Conservation (phyloP, 2,888 invertebrate species). For the Drosophila flavopinicola region DNA sequence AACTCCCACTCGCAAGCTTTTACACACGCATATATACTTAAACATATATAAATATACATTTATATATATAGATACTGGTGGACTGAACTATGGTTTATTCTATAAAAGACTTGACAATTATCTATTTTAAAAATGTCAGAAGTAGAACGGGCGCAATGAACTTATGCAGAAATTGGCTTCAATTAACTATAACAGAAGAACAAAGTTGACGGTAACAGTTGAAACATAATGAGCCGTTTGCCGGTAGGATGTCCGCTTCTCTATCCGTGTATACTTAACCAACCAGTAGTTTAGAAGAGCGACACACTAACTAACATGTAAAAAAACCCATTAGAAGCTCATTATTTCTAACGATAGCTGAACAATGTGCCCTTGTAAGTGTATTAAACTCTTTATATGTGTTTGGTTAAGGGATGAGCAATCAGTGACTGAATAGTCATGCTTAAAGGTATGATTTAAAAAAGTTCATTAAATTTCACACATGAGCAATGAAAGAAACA, state of each 20-base stretch:
- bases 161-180: slow-evolving; percentile 33
- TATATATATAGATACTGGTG: slow-evolving; percentile 16
- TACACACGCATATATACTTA: slow-evolving; percentile 3
- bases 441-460: not conserved
- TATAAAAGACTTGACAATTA: slow-evolving; percentile 27
- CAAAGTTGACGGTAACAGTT: slow-evolving; percentile 42
- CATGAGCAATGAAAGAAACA: too few species aligned
- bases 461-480: too few species aligned
- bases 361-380: slow-evolving; percentile 22
- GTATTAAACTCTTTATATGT: slow-evolving; percentile 10
- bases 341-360: slow-evolving; percentile 50
- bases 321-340: slow-evolving; percentile 68
- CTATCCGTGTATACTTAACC: slow-evolving; percentile 21
- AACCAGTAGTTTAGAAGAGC: not conserved
- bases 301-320: slow-evolving; percentile 45
- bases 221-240: slow-evolving; percentile 19
- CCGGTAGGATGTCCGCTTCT: slow-evolving; percentile 2
- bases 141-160: slow-evolving; percentile 30
- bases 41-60: not conserved
- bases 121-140: slow-evolving; percentile 61
- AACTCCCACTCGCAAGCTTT: slow-evolving; percentile 1
- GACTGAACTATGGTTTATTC: not conserved
- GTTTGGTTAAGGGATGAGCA: slow-evolving; percentile 25
- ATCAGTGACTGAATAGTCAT: not conserved
- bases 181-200: slow-evolving; percentile 56